Evolutionary conservation across 2,888 invertebrate genomes (phyloP).

Genomic region (Meiosimyza decipiens): DNA sequence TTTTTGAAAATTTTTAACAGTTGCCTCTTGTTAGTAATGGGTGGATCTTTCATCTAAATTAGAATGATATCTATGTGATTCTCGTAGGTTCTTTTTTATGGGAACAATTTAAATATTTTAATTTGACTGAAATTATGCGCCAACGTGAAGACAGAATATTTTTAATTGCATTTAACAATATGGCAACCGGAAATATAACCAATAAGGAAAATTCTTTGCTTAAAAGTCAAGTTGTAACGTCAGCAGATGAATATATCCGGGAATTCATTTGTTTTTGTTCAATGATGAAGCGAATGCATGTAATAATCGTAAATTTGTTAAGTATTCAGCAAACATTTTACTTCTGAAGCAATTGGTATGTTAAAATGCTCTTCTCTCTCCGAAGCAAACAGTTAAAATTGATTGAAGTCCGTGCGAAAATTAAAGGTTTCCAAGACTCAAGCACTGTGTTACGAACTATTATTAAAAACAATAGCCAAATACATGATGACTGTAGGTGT

Average conservation of each 20-base stretch:
- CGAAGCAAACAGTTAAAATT: neutral
- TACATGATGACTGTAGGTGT: slow-evolving; percentile 37
- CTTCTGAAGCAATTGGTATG: no score
- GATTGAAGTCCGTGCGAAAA: neutral
- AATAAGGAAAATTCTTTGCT: slow-evolving; percentile 20
- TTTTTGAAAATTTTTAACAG: neutral
- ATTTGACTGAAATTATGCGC: slow-evolving; percentile 20
- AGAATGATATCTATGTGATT: no score
- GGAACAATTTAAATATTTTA: neutral
- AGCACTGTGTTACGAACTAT: slow-evolving; percentile 33
- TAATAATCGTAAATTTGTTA: no score
- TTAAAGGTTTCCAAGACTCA: slow-evolving; percentile 21
- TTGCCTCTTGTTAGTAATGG: slow-evolving; percentile 9
- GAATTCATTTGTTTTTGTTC: slow-evolving; percentile 1
- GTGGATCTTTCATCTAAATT: slow-evolving; percentile 17
- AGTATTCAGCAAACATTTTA: no score
- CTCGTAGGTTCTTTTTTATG: neutral
- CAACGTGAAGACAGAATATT: slow-evolving; percentile 9
- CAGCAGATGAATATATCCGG: neutral
- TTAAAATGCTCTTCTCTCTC: slow-evolving; percentile 5
- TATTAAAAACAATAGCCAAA: slow-evolving; percentile 40
- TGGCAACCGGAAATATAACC: slow-evolving; percentile 29
- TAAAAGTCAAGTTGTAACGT: slow-evolving; percentile 2
- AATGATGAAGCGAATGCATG: slow-evolving; percentile 11
- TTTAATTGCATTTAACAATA: slow-evolving; percentile 30